Base-by-base conservation (phyloP, 2,888 invertebrate species). In the Endomychus coccineus region DNA sequence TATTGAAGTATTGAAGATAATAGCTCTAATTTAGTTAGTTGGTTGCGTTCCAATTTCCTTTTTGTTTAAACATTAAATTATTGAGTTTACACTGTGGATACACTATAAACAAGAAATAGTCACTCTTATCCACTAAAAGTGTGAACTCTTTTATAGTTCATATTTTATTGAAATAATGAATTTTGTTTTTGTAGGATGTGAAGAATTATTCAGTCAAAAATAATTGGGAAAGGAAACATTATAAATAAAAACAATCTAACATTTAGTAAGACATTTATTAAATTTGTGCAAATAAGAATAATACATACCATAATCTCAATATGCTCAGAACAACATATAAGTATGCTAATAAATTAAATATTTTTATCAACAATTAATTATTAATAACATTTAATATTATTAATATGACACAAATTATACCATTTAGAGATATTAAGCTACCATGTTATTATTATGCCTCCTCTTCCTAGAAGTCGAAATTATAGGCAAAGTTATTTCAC, bases 321-420 rank as follows among this genome's bases (percentile, higher is more conserved):
- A 45, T 22, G 22, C 21, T 38, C 36, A 37, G 36, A 38, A 29
- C 34, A 33, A 22, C 32, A 32, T 33, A 22, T 22, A n/a, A n/a
- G n/a, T n/a, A n/a, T n/a, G n/a, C n/a, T 4, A 10, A 12, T 4
- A 30, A 33, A 23, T 33, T 21, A 37, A 33, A 34, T 22, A 42
- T 45, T 36, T 39, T 37, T 39, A 48, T 50, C 49, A 52, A 52
- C 46, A 49, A 50, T 39, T 42, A 44, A 42, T 41, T 41, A 28
- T 34, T 42, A 41, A 50, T 54, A 54, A 54, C 54, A 48, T 52
- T 54, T 48, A 52, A 54, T 54, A 52, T 50, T 52, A 52, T 54
- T 54, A 53, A 52, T 55, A 54, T 54, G 53, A 54, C 54, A 55
- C 54, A 53, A 50, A 52, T 49, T 32, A 50, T 50, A 51, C 48